Base-by-base conservation (phyloP, 2,888 invertebrate species). In the Polydrusus tereticollis region DNA sequence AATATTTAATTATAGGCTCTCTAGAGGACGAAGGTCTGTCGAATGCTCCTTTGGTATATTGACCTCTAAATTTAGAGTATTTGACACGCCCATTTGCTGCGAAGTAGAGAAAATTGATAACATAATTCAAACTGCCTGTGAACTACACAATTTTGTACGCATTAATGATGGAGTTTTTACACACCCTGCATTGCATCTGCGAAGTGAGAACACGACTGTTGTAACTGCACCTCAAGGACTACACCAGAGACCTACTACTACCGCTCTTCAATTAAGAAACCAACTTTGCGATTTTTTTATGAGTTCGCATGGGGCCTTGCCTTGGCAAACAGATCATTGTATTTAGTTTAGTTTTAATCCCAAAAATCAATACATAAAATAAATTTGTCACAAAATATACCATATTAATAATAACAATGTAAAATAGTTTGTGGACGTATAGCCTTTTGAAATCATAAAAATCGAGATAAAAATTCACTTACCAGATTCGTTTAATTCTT, bases 1-100 rank as follows among this genome's bases (percentile, higher is more conserved):
- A 59, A 59, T 38, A 59, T 59, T 18, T 59, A 59, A 8, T 59
- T 41, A 36, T 18, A 59, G 59, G 18, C 3, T 59, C 20, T 20
- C 59, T 38, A 10, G 59, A 3, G 33, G 57, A 57, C 29, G 57
- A 7, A 41, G 20, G 12, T 20, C 50, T 16, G 50, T 50, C 8
- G 50, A 50, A 50, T 50, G 50, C 12, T 21, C 50, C 21, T 50
- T 50, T 50, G 50, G 50, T 21, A 21, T 50, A 18, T 50, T 50
- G 3, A 50, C 10, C 8, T 4, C 58, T 33, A 29, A 36, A 18
- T 47, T 47, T 47, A 18, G 18, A 7, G 47, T 21, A 7, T 18
- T 47, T 4, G 21, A 47, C 2, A 47, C 21, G 21, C 47, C 21
- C 1, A 47, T 20, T 7, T 47, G 16, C 16, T 14, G 47, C 36